Conservation (phyloP, 1,140 invertebrate species). For the Drosophila santomea region DNA sequence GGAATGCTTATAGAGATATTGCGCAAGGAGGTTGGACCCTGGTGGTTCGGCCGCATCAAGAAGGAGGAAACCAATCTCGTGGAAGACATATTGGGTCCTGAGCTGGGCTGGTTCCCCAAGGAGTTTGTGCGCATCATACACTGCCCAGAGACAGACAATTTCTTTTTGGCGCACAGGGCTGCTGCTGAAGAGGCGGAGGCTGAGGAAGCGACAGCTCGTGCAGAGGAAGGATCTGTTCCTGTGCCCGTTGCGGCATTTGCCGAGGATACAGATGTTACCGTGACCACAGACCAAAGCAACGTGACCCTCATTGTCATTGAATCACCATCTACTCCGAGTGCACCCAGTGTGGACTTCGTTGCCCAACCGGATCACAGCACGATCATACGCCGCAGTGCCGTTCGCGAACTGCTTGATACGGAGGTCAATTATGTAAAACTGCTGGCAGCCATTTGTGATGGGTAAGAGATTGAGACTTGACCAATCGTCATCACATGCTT, state of each 20-base stretch:
- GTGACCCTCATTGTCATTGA: constrained; percentile 81
- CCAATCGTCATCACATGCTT: background rate
- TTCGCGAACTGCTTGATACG: constrained; percentile 80
- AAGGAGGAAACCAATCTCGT: constrained; percentile 72
- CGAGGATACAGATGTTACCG: constrained; percentile 51
- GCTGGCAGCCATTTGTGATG: constrained; percentile 76
- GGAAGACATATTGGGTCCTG: constrained; percentile 71
- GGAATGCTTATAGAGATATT: constrained; percentile 80
- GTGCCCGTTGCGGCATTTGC: constrained; percentile 35
- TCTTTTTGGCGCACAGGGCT: constrained; percentile 53
- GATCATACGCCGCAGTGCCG: constrained; percentile 67
- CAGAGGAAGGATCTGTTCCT: constrained; percentile 10
- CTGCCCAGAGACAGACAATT: constrained; percentile 66
- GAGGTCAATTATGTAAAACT: constrained; percentile 84
- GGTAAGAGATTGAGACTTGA: constrained; percentile 47
- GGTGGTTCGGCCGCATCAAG: constrained; percentile 84
- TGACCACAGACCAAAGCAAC: constrained; percentile 72
- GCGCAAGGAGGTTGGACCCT: constrained; percentile 78
- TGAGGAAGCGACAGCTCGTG: background rate
- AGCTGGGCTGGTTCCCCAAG: constrained; percentile 84
- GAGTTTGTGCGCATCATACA: constrained; percentile 82
- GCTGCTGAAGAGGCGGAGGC: background rate
- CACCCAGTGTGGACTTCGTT: constrained; percentile 20
- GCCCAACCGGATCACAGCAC: constrained; percentile 50
- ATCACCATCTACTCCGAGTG: constrained; percentile 45